Evolutionary conservation across 2,888 invertebrate genomes (phyloP).

Genomic region (Ophion obscuratus): DNA sequence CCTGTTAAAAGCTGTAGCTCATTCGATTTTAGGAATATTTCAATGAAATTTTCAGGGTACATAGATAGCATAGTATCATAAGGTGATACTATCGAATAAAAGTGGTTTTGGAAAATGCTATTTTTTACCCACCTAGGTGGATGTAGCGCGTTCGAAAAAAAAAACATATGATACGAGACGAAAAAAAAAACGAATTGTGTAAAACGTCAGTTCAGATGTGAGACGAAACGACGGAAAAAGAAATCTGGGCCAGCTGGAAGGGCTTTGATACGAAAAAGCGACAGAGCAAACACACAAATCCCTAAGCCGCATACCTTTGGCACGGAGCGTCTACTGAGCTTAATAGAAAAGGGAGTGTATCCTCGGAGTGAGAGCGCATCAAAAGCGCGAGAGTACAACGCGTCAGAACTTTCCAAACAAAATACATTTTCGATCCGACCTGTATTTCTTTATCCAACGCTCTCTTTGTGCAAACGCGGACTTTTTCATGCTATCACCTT

Average conservation of each 20-base stretch:
- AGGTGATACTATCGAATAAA: no score
- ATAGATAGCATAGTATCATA: no score
- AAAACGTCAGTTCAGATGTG: not conserved
- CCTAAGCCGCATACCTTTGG: conserved; percentile 30
- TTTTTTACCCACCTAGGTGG: not conserved
- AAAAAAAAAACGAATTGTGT: not conserved
- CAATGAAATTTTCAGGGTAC: no score
- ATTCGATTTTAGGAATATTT: no score
- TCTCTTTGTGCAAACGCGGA: conserved; percentile 35
- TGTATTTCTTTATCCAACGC: conserved; percentile 35
- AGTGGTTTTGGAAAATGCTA: no score
- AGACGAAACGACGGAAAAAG: conserved; percentile 4
- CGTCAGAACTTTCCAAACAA: conserved; percentile 71
- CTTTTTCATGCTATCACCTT: conserved; percentile 68
- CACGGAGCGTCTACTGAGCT: conserved; percentile 7
- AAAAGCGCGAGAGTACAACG: conserved; percentile 26
- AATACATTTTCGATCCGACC: conserved; percentile 48
- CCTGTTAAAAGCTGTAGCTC: no score
- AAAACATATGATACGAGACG: not conserved
- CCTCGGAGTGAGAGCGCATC: not conserved
- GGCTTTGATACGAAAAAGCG: conserved; percentile 46
- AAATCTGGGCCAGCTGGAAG: conserved; percentile 27
- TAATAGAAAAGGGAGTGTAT: conserved; percentile 21
- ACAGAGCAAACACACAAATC: conserved; percentile 36
- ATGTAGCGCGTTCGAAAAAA: not conserved